Base-by-base conservation (phyloP, 2,797 vertebrate genomes). In the Catostomus latipinnis region DNA sequence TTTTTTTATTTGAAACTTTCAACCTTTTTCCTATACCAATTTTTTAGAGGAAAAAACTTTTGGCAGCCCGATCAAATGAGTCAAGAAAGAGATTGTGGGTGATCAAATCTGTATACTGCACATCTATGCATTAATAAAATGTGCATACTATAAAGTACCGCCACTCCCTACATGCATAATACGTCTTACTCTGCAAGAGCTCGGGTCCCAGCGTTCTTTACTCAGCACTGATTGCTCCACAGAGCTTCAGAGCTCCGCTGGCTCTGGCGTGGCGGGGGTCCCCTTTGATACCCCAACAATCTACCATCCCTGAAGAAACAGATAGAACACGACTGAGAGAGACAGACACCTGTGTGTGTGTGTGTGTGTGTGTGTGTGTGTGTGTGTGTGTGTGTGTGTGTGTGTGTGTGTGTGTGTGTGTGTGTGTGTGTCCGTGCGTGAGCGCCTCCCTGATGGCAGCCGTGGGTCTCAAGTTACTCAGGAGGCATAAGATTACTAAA, bases 401-500 rank as follows among this genome's bases (percentile, higher is more conserved):
- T 22, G 71, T 82, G 71, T 82, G 58, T 22, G 22, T 1, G 22
- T 1, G 22, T 22, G 22, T 22, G 22, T 22, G 71, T 82, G 71
- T 82, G 58, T 60, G 49, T 71, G 48, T 73, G 81, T 72, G 66
- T 61, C 62, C 22, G 22, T 14, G 74, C n/a, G 78, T 72, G 80
- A 57, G 54, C 52, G 54, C 61, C 82, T 89, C 83, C 73, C 84
- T 81, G 71, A 84, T 84, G 86, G 83, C 85, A 76, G 80, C 74
- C 79, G 45, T 76, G 80, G 76, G 62, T 91, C 91, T 95, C 92
- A 90, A 83, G 91, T 94, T 95, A 93, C 93, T 73, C 81, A 81
- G 78, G 77, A 80, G 89, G 92, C 92, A 82, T 95, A 92, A 85
- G 87, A 90, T 95, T 94, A 94, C 93, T 87, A 87, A 86, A 87